Evolutionary conservation across 2,888 invertebrate genomes (phyloP), one percentile per base, ranked within the genome.

Genomic region (Heliconius charithonia): DNA sequence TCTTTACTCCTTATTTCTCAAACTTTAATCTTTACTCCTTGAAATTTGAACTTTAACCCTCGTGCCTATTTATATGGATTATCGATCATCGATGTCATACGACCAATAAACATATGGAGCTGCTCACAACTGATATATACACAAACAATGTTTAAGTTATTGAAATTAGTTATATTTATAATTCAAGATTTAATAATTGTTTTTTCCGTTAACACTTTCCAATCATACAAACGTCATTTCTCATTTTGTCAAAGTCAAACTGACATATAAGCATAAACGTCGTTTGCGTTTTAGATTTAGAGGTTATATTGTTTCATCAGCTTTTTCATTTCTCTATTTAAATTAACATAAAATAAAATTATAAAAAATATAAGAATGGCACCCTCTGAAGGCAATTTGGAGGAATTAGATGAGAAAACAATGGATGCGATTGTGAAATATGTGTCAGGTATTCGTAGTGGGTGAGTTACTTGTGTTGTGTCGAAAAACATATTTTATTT

Each of bases 341-440:
- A 41, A 29, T 32, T 45, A 63, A 37, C 4, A 13, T 37, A 72
- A 37, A 7, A 66, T 51, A 65, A 75, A 41, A 66, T 45, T 45
- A 51, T 66, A n/a, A 74, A 56, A 71, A 71, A 37, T 7, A 79
- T 37, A 16, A 80, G 3, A 75, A 81, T 82, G 82, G 77, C 81
- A 72, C 81, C 82, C 6, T 78, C 80, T 37, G 79, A 81, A 77
- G 59, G 77, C 51, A 76, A 77, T 63, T 19, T 65, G 19, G 81
- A 82, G 76, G 82, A 83, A 51, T 84, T 92, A 51, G 91, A 92
- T 27, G 90, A 89, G 29, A 92, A 91, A 83, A 87, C 89, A 74
- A 83, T 88, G 2, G 88, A 88, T 66, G 83, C 88, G 65, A 86
- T 93, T 59, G 90, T 90, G 3, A 92, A 91, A 87, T 93, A 93